Conservation (phyloP, 2,888 invertebrate species). For the Lasioglossum leucozonium region DNA sequence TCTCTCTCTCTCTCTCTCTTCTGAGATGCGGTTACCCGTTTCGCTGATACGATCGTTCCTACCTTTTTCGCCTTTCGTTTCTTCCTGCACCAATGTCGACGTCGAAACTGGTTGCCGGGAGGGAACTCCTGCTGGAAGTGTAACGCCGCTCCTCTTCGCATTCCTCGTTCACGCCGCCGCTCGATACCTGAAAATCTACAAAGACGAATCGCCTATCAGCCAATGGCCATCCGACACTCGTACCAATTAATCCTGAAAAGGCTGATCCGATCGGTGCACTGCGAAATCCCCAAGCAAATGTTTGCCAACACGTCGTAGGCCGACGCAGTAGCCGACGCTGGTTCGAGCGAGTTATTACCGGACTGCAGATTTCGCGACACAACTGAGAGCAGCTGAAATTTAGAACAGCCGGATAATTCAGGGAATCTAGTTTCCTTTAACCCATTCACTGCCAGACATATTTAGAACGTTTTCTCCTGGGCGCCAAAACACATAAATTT, state of each 20-base stretch:
- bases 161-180: conserved; percentile 23
- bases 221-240: conserved; percentile 6
- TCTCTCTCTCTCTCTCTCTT: neutral
- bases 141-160: conserved; percentile 27
- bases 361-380: neutral
- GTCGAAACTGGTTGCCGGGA: conserved; percentile 19
- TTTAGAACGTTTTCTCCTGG: no score
- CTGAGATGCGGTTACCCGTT: conserved; percentile 38
- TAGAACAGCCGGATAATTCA: neutral
- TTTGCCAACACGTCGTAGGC: neutral
- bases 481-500: no score
- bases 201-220: conserved; percentile 5
- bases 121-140: conserved; percentile 31
- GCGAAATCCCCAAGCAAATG: conserved; percentile 4
- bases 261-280: conserved; percentile 2
- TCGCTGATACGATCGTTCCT: conserved; percentile 55
- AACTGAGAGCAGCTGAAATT: neutral
- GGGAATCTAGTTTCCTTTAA: no score
- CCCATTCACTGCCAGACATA: no score
- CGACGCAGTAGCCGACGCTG: neutral
- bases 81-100: conserved; percentile 33
- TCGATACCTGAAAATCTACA: conserved; percentile 20
- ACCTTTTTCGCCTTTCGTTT: conserved; percentile 54
- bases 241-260: conserved; percentile 6
- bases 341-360: neutral